These are phyloP conservation scores for Zygothrica quintamaculata DNA, from an alignment of 2,888 invertebrate genomes.

Conservation along the genomic window DNA sequence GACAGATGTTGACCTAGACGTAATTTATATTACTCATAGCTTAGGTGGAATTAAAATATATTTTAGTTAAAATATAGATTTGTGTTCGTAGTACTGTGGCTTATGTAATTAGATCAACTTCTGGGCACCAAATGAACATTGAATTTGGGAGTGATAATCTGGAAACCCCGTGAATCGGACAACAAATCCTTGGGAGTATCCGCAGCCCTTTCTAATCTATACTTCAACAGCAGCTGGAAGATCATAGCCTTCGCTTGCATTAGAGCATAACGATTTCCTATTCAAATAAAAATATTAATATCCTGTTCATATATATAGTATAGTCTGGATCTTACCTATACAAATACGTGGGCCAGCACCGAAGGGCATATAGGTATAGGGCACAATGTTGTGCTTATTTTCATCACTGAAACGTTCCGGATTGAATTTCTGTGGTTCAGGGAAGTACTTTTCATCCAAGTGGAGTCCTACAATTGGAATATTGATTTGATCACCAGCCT, in stretches of 20 bases:
- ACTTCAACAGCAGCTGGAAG: slow-evolving; percentile 50
- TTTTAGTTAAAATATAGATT: no score
- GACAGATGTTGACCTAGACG: no score
- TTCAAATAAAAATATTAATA: neutral
- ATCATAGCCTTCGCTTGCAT: slow-evolving; percentile 54
- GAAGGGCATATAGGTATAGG: slow-evolving; percentile 85
- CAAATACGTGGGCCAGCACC: slow-evolving; percentile 87
- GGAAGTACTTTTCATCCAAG: slow-evolving; percentile 85
- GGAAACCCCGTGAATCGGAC: slow-evolving; percentile 38
- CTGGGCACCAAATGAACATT: slow-evolving; percentile 48
- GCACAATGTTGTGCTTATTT: slow-evolving; percentile 84
- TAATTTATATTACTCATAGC: no score
- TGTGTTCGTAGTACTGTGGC: no score
- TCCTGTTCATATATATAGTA: neutral
- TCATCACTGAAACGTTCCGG: slow-evolving; percentile 86
- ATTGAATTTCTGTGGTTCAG: slow-evolving; percentile 86
- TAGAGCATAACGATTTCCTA: slow-evolving; percentile 46
- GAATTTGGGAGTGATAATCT: slow-evolving; percentile 39
- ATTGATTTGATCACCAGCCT: slow-evolving; percentile 83
- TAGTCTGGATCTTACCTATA: slow-evolving; percentile 83
- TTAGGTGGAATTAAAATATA: no score
- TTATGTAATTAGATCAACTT: no score
- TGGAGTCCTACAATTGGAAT: slow-evolving; percentile 83
- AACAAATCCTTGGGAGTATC: slow-evolving; percentile 47
- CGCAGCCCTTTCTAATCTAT: slow-evolving; percentile 42